These are phyloP conservation scores for Haplochromis burtoni DNA, from an alignment of 2,113 vertebrate genomes.

Conservation along the genomic window DNA sequence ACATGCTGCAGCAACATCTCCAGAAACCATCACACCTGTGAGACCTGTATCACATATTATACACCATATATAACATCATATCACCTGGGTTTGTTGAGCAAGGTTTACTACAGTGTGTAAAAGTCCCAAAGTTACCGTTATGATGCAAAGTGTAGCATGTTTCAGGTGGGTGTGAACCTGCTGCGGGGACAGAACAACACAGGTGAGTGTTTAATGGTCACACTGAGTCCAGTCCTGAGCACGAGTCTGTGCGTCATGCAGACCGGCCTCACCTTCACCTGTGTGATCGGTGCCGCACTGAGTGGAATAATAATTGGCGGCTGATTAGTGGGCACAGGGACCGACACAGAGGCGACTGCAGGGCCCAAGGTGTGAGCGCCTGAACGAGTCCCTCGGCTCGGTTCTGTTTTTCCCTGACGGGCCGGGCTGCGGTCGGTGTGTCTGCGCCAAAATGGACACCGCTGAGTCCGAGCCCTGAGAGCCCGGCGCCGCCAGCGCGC, in stretches of 20 bases:
- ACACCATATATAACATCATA: not conserved
- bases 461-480: not conserved
- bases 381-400: not conserved
- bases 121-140: not conserved
- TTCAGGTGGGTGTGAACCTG: not conserved
- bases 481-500: not conserved
- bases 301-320: not conserved
- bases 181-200: not conserved
- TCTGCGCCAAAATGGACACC: not conserved
- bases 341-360: not conserved
- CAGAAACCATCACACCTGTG: not conserved
- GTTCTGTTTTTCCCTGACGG: not conserved
- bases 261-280: not conserved
- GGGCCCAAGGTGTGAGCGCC: not conserved
- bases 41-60: not conserved
- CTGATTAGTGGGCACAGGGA: not conserved
- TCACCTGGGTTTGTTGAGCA: not conserved
- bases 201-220: not conserved
- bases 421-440: not conserved
- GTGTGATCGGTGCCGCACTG: not conserved
- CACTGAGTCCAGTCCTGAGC: not conserved
- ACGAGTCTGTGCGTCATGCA: not conserved
- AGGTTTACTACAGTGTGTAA: not conserved
- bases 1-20: not conserved
- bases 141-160: not conserved